Evolutionary conservation across 1,140 invertebrate species (phyloP).

Genomic region (Lanistes nyassanus): DNA sequence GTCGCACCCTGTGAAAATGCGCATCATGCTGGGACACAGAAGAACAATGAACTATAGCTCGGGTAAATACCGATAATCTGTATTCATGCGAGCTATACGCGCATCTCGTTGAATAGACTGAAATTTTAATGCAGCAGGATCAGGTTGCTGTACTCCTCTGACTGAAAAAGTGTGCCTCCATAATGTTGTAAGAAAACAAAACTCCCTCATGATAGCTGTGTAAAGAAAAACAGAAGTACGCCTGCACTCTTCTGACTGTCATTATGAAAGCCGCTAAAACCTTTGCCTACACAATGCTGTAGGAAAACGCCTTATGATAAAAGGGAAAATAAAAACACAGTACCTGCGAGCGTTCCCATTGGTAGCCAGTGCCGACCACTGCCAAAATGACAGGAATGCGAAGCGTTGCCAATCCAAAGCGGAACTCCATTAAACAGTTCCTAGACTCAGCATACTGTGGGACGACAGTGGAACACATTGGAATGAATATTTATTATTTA

Average conservation of each 20-base stretch:
- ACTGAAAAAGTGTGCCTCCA: no score
- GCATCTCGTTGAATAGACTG: no score
- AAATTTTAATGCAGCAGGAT: no score
- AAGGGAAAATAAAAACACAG: not conserved
- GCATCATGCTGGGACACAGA: no score
- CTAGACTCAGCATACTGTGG: slow-evolving; percentile 58
- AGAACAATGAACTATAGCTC: no score
- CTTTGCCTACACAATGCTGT: not conserved
- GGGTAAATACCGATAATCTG: no score
- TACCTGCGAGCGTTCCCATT: slow-evolving; percentile 60
- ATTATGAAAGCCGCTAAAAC: no score
- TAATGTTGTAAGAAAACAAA: not conserved
- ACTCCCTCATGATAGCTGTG: not conserved
- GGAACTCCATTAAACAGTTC: slow-evolving; percentile 63
- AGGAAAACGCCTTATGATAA: not conserved
- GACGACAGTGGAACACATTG: no score
- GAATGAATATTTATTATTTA: no score
- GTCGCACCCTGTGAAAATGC: not conserved
- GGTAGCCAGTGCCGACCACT: slow-evolving; percentile 59
- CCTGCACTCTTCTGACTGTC: no score
- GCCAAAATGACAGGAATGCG: slow-evolving; percentile 58
- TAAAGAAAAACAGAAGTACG: not conserved
- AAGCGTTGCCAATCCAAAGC: slow-evolving; percentile 54
- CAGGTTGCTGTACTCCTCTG: no score
- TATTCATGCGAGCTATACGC: no score